Base-by-base conservation (phyloP, 1,140 invertebrate genomes). In the Bombus sylvicola region DNA sequence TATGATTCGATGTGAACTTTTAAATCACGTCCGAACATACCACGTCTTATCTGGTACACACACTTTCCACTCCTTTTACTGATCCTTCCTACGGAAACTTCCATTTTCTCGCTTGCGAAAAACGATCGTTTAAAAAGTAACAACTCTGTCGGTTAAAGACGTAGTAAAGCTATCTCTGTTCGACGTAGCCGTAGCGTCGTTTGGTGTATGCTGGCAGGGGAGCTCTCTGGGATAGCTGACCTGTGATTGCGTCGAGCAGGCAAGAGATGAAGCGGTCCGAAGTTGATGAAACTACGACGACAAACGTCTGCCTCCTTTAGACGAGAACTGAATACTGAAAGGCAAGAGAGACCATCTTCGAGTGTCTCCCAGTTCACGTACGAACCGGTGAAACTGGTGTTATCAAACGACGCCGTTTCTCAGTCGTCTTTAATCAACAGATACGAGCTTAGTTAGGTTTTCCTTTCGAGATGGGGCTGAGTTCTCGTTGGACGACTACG, bases 371-470 rank as follows among this genome's bases (percentile, higher is more conserved):
- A 8, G 34, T 71, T 28, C 83, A 43, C 76, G 83, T 79, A 72
- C 66, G n/a, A 72, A 78, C 37, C 18, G 59, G 25, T 53, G 53
- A 37, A 75, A 59, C 43, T n/a, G 31, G 34, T 66, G 37, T 68
- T 47, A 25, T 6, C n/a, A 62, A 62, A 80, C 82, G 77, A 72
- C n/a, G 25, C 39, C 66, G 71, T 91, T 34, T 90, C 84, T 9
- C 41, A 34, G 71, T 78, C 69, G 74, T 69, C 88, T 72, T 83
- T 89, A 86, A 89, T 89, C 76, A 86, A 77, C 73, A 75, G 74
- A 77, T 78, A 84, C 84, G 76, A 83, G 84, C 62, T 89, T 78
- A 77, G 66, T 87, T 81, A 77, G 84, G 62, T 76, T 83, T 89
- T 81, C 80, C 76, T 79, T 75, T 53, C 87, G 41, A 28, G 10